Evolutionary conservation across 53 echinoderm and acorn worm species (phyloP).

Genomic region (Hippasteria phrygiana): DNA sequence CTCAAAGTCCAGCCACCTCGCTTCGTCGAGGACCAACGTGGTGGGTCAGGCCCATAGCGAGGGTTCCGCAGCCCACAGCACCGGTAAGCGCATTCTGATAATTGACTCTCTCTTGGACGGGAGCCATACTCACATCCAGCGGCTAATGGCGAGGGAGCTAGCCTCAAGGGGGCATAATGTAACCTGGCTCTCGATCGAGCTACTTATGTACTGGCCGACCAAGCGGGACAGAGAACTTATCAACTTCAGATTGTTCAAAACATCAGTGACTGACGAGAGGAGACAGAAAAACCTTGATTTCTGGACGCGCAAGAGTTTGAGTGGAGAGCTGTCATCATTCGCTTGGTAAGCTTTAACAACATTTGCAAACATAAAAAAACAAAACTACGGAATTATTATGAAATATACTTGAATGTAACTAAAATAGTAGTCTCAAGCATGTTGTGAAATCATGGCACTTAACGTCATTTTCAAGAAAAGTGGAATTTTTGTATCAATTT

Average conservation of each 20-base stretch:
- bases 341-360: constrained; percentile 9
- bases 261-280: background rate
- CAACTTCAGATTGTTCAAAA: background rate
- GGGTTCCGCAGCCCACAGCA: background rate
- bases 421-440: no score
- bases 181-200: constrained; percentile 64
- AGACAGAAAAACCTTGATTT: background rate
- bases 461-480: no score
- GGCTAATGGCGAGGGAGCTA: constrained; percentile 52
- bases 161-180: constrained; percentile 71
- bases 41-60: background rate
- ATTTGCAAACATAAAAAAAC: background rate
- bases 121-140: constrained; percentile 54
- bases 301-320: constrained; percentile 32
- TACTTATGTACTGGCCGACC: constrained; percentile 36
- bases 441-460: no score
- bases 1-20: background rate
- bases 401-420: no score
- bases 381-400: no score
- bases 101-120: constrained; percentile 54
- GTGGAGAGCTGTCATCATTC: constrained; percentile 39
- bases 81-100: constrained; percentile 26
- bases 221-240: constrained; percentile 17
- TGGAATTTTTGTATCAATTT: no score
- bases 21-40: background rate